Evolutionary conservation across 2,113 vertebrate species (phyloP).

Genomic region (Sceloporus tristichus): DNA sequence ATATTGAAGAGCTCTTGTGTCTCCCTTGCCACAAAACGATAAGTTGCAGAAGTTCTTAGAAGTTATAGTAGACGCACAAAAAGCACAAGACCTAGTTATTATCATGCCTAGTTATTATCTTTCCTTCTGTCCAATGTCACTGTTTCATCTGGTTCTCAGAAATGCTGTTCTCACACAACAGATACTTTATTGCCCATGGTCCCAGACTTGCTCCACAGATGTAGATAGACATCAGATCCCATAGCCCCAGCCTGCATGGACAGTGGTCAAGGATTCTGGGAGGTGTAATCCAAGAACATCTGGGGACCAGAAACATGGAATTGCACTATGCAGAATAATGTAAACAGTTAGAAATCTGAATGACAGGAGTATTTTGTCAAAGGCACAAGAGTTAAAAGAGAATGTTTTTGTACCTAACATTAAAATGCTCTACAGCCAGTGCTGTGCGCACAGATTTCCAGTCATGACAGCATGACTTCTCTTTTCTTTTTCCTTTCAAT

Average conservation of each 20-base stretch:
- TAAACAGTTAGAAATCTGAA: background rate
- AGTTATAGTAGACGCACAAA: background rate
- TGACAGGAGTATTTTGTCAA: background rate
- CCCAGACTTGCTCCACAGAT: no score
- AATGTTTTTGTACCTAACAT: background rate
- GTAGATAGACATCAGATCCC: no score
- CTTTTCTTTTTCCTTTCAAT: background rate
- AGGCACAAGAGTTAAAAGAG: background rate
- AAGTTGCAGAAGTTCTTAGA: background rate
- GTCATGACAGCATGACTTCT: background rate
- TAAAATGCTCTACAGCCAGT: background rate
- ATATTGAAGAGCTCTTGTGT: background rate
- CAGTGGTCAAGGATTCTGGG: no score
- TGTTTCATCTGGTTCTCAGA: no score
- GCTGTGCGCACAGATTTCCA: background rate
- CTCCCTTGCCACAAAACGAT: background rate
- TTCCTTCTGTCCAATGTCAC: no score
- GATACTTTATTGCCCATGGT: no score
- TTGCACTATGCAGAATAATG: background rate
- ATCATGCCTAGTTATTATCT: background rate
- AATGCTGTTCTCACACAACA: no score
- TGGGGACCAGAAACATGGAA: no score
- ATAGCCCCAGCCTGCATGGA: no score
- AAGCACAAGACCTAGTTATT: background rate
- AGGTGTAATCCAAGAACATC: no score